Evolutionary conservation across 2,797 vertebrate species (phyloP).

Genomic region (Acomys russatus): DNA sequence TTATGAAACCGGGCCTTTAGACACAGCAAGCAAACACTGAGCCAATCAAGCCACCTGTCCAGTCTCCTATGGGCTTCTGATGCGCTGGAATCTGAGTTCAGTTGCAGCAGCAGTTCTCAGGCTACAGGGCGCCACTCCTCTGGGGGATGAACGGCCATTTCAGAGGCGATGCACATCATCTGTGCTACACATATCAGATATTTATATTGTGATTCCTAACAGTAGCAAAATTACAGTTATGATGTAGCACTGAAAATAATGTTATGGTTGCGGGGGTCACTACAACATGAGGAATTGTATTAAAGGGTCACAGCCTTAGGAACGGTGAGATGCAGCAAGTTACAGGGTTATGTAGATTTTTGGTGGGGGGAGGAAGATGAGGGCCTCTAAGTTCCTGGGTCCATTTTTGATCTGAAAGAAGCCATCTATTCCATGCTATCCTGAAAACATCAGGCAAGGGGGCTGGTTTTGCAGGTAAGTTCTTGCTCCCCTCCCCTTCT

Average conservation of each 20-base stretch:
- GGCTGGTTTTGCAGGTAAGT: not conserved
- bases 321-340: not conserved
- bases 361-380: not conserved
- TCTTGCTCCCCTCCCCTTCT: too few species aligned
- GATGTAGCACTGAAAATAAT: not conserved
- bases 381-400: not conserved
- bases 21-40: not conserved
- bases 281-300: not conserved
- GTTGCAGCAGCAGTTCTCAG: not conserved
- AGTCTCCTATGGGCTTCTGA: not conserved
- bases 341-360: slow-evolving; percentile 28
- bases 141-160: not conserved
- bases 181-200: not conserved
- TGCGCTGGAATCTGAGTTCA: not conserved
- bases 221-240: not conserved
- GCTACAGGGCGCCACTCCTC: not conserved
- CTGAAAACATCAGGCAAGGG: not conserved
- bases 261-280: too few species aligned
- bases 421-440: not conserved
- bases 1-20: not conserved
- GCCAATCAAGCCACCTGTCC: not conserved
- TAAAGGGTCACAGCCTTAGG: not conserved
- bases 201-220: not conserved
- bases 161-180: not conserved
- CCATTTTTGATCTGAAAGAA: not conserved